phyloP scores from a whole-genome alignment of 2,113 vertebrate genomes.

The Pampusana beccarii region DNA sequence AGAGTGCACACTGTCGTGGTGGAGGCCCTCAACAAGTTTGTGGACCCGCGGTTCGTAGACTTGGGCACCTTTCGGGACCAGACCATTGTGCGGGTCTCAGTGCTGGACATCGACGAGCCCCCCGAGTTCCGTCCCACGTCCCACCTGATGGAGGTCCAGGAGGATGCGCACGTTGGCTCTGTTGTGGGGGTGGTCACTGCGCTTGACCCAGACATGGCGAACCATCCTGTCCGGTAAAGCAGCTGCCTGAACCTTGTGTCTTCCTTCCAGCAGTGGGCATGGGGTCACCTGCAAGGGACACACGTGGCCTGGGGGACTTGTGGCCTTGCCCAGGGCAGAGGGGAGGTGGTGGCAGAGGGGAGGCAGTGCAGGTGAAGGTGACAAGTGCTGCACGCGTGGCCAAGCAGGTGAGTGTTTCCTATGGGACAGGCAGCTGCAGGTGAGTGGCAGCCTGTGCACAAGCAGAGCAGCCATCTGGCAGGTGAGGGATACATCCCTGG shows the following conservation, averaged over 20 bases:
- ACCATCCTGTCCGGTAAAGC: constrained; percentile 89
- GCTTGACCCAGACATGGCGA: constrained; percentile 90
- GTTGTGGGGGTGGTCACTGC: constrained; percentile 89
- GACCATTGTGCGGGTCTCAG: constrained; percentile 90
- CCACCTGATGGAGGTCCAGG: constrained; percentile 92
- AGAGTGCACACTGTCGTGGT: constrained; percentile 91
- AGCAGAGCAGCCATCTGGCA: neutral
- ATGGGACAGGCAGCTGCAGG: neutral
- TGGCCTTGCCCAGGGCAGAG: neutral
- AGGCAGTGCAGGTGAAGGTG: neutral
- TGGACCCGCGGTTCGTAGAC: constrained; percentile 91
- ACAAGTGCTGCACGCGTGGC: neutral
- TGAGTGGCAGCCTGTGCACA: neutral
- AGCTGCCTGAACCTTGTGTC: rapidly evolving
- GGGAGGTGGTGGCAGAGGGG: neutral
- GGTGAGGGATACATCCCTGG: neutral
- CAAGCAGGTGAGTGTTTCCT: neutral
- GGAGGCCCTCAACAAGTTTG: constrained; percentile 95
- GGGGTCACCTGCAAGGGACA: neutral
- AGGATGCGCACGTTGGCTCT: constrained; percentile 88
- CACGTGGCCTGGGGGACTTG: rapidly evolving
- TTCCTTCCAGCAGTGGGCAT: rapidly evolving
- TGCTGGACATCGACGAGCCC: constrained; percentile 91
- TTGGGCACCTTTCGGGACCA: constrained; percentile 94
- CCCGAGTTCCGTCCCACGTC: constrained; percentile 87